These are phyloP conservation scores for Smutsia temminckii DNA, from an alignment of 2,797 vertebrate genomes.

Conservation along the genomic window DNA sequence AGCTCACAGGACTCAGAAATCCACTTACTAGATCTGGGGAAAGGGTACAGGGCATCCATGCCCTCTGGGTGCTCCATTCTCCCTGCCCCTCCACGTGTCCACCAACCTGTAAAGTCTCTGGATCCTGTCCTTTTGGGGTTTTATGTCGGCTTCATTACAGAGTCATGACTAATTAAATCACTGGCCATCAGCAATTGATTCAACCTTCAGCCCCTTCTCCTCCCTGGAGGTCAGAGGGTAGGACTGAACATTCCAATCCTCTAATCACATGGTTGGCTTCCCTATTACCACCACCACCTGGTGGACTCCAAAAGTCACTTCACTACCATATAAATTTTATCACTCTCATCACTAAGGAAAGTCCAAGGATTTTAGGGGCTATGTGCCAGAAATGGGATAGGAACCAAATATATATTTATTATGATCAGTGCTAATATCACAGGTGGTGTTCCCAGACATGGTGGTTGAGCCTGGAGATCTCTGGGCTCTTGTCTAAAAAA, in stretches of 20 bases:
- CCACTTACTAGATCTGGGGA: not conserved
- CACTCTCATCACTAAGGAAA: not conserved
- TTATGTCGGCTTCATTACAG: not conserved
- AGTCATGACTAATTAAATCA: not conserved
- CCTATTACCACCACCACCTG: no score
- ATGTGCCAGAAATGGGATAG: not conserved
- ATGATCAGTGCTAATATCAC: not conserved
- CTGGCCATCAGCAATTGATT: not conserved
- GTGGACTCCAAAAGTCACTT: not conserved
- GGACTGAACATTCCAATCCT: not conserved
- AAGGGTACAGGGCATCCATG: not conserved
- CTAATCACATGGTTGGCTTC: not conserved
- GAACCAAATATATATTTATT: not conserved
- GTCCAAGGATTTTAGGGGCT: not conserved
- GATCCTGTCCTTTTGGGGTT: not conserved
- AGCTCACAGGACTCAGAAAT: not conserved
- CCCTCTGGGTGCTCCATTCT: no score
- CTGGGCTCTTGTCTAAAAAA: not conserved
- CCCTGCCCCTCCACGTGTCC: not conserved
- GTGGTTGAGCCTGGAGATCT: not conserved
- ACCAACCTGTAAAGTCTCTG: not conserved
- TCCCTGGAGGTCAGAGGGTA: not conserved
- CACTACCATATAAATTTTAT: not conserved
- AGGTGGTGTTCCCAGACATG: no score
- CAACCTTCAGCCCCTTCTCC: not conserved